Conservation (phyloP, 2,113 vertebrate species). For the Mixornis gularis region DNA sequence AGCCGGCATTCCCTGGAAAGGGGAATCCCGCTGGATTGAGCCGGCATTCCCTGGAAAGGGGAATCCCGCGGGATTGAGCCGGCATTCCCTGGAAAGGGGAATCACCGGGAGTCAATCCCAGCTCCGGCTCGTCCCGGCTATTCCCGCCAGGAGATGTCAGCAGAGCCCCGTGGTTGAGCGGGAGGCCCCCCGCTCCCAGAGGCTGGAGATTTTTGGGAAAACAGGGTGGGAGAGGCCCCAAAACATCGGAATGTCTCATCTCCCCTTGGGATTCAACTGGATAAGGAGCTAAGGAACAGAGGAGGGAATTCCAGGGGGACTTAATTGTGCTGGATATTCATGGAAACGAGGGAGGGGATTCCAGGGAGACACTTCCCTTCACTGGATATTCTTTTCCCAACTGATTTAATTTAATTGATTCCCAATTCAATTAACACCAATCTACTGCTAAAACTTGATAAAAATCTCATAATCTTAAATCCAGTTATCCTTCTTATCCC, state of each 20-base stretch:
- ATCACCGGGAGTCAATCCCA: background rate
- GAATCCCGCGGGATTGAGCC: background rate
- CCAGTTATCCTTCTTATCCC: background rate
- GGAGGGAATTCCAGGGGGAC: background rate
- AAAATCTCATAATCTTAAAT: background rate
- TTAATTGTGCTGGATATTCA: background rate
- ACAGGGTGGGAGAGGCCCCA: too few relatives aligned
- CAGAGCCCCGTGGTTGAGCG: accelerated
- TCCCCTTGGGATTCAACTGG: accelerated
- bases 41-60: background rate
- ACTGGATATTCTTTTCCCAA: background rate
- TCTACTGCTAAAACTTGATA: background rate
- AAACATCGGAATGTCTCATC: accelerated
- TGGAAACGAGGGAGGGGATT: background rate
- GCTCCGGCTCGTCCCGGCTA: accelerated
- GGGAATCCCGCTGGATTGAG: too few relatives aligned
- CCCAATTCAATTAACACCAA: background rate
- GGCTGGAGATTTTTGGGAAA: background rate
- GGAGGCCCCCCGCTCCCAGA: background rate
- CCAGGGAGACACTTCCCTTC: too few relatives aligned
- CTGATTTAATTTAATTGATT: background rate
- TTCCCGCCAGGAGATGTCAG: conserved; percentile 14
- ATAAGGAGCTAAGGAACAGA: background rate
- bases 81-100: background rate
- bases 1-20: background rate